Conservation (phyloP, 2,888 invertebrate species). For the Mesoligia furuncula region DNA sequence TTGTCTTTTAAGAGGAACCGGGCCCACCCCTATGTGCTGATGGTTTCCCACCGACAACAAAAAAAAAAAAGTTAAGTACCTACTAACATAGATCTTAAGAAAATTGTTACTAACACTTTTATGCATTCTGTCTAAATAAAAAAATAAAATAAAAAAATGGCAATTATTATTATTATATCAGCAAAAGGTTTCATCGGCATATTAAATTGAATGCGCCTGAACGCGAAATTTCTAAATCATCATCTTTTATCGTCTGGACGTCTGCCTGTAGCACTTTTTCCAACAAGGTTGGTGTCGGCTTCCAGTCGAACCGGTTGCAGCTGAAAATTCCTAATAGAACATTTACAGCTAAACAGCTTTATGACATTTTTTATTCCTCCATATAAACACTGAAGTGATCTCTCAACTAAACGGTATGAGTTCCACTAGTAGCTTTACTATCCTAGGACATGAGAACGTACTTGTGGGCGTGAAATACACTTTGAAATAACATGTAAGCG, state of each 20-base stretch:
- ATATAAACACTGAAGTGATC: constrained; percentile 2
- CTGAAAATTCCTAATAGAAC: not conserved
- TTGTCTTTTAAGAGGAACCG: too few relatives aligned
- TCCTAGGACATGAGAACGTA: constrained; percentile 57
- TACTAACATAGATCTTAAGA: too few relatives aligned
- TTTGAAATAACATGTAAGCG: constrained; percentile 71
- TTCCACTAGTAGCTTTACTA: constrained; percentile 51
- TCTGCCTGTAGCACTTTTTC: not conserved
- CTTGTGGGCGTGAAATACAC: constrained; percentile 68
- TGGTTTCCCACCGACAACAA: too few relatives aligned
- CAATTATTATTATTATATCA: too few relatives aligned
- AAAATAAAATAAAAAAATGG: too few relatives aligned
- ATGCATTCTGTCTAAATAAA: too few relatives aligned
- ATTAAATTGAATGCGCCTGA: too few relatives aligned
- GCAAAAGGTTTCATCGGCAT: not conserved
- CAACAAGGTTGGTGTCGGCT: not conserved
- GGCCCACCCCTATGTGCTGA: too few relatives aligned
- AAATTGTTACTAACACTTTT: too few relatives aligned
- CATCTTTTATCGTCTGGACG: not conserved
- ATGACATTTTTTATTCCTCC: not conserved
- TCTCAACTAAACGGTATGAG: constrained; percentile 32
- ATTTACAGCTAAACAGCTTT: not conserved
- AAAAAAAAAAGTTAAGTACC: too few relatives aligned
- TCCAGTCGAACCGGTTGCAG: not conserved
- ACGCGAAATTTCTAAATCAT: not conserved